These are phyloP conservation scores for Trachops cirrhosus DNA, from an alignment of 2,797 vertebrate species.

Conservation along the genomic window DNA sequence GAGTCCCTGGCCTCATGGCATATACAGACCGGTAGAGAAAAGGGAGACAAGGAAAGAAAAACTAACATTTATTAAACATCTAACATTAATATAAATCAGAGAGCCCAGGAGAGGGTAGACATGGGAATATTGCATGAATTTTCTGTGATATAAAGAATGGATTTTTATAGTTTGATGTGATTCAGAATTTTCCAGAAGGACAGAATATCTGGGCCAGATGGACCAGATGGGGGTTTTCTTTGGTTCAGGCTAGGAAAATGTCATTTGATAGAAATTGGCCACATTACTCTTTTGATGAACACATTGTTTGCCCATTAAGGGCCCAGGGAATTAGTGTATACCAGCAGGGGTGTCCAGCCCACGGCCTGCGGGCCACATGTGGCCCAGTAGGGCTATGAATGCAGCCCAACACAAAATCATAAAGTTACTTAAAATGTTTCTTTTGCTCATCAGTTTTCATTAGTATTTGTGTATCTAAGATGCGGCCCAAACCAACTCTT, in stretches of 20 bases:
- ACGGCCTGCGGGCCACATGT: too few species aligned
- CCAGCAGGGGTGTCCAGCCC: too few species aligned
- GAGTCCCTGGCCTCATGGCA: not conserved
- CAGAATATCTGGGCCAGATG: not conserved
- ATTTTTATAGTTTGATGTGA: constrained; percentile 3
- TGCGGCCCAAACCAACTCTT: too few species aligned
- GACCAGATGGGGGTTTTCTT: not conserved
- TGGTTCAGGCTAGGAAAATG: constrained; percentile 3
- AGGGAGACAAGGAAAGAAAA: not conserved
- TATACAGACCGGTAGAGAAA: not conserved
- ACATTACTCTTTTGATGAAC: not conserved
- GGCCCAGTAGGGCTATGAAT: too few species aligned
- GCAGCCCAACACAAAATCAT: too few species aligned
- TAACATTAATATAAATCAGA: not conserved
- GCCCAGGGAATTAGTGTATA: not conserved
- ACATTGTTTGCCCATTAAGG: not conserved
- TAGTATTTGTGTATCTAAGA: too few species aligned
- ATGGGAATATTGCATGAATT: not conserved
- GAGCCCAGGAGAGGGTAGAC: not conserved
- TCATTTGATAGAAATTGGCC: not conserved
- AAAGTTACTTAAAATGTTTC: too few species aligned
- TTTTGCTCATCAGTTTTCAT: too few species aligned
- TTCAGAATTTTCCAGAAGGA: constrained; percentile 37
- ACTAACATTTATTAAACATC: not conserved
- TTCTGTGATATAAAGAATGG: not conserved